Evolutionary conservation across 2,797 vertebrate genomes (phyloP), one percentile per base, ranked within the genome.

Genomic region (Harpagifer antarcticus): DNA sequence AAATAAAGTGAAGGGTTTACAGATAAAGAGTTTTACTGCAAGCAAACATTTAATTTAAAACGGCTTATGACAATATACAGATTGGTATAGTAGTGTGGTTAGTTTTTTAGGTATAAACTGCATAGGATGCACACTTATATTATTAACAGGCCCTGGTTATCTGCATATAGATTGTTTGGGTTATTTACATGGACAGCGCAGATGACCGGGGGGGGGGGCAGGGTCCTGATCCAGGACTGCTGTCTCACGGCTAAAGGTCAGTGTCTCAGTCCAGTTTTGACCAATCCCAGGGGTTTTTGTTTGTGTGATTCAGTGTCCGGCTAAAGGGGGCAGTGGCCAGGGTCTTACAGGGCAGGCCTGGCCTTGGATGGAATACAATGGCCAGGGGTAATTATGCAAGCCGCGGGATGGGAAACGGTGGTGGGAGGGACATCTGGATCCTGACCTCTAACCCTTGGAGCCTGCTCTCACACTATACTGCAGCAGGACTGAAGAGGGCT

Each of bases 361-460:
- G 87, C 82, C 78, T 66, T 74, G 79, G 82, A 84, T 80, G 64
- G 33, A 68, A 81, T 78, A 95, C 93, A 95, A 95, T 93, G 81
- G 88, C 82, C 57, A 59, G 72, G 71, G 80, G 80, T 90, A 91
- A 94, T 89, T 92, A 92, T 91, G 90, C 92, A 91, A 86, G 82
- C 14, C 23, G 59, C 45, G n/a, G 60, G 85, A 86, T 94, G 93
- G 91, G 87, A 93, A 94, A 78, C 31, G 65, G 73, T 53, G 73
- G 86, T 86, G 88, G 89, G 88, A 88, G 90, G 91, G 92, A 93
- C 94, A 94, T 95, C 94, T 95, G 94, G 93, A 89, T 79, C 76
- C 52, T 91, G 88, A 93, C 92, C 93, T 92, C 81, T 91, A 90
- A 93, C 89, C 90, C 62, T 57, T 66, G 73, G 82, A 89, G 89